phyloP scores from a whole-genome alignment of 2,797 vertebrate genomes.

The Eptatretus atami region DNA sequence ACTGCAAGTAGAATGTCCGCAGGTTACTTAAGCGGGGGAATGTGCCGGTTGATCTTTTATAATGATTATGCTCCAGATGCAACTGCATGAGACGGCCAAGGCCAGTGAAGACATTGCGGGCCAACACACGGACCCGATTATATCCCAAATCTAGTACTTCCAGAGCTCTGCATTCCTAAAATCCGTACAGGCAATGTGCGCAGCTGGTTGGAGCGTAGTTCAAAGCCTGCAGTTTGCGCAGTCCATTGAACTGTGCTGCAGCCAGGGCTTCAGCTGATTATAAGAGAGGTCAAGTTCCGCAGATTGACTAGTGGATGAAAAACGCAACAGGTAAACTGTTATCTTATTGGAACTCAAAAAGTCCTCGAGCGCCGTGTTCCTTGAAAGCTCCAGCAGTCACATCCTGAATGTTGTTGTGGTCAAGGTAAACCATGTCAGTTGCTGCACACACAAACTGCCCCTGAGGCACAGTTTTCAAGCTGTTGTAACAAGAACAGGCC shows the following conservation, averaged over 20 bases:
- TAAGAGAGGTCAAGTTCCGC: conserved; percentile 81
- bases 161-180: conserved; percentile 90
- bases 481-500: conserved; percentile 95
- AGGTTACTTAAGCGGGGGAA: conserved; percentile 70
- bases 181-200: conserved; percentile 67
- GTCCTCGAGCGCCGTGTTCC: conserved; percentile 87
- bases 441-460: conserved; percentile 96
- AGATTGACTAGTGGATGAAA: conserved; percentile 88
- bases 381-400: conserved; percentile 83
- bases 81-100: conserved; percentile 81
- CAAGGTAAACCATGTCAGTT: conserved; percentile 97
- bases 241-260: conserved; percentile 68
- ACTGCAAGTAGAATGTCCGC: conserved; percentile 77
- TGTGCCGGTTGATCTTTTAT: conserved; percentile 98
- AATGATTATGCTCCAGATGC: conserved; percentile 95
- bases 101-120: conserved; percentile 83
- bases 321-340: conserved; percentile 66
- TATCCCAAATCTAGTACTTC: conserved; percentile 93
- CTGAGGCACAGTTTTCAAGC: conserved; percentile 60
- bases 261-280: conserved; percentile 76
- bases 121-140: conserved; percentile 80
- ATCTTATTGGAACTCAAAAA: conserved; percentile 97
- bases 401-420: conserved; percentile 88
- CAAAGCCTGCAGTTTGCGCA: conserved; percentile 82
- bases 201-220: conserved; percentile 81